These are phyloP conservation scores for Pectinophora gossypiella DNA, from an alignment of 1,140 invertebrate genomes.

Conservation along the genomic window DNA sequence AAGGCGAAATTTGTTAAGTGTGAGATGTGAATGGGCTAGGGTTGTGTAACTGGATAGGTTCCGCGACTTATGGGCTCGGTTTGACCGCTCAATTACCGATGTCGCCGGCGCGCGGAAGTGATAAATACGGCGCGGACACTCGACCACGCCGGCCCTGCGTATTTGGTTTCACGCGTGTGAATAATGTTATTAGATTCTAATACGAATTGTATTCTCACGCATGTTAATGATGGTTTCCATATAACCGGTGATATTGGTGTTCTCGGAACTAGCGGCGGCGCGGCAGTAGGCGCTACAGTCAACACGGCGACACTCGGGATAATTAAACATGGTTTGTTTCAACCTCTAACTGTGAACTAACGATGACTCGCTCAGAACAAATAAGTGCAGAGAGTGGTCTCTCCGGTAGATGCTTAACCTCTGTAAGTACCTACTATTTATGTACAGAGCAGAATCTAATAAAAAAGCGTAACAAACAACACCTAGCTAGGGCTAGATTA, in stretches of 20 bases:
- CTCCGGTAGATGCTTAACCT: too few relatives aligned
- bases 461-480: too few relatives aligned
- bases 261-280: conserved; percentile 33
- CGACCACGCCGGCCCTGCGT: not conserved
- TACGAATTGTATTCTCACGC: not conserved
- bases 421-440: too few relatives aligned
- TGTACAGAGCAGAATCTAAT: too few relatives aligned
- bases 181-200: not conserved
- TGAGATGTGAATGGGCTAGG: conserved; percentile 27
- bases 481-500: too few relatives aligned
- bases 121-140: conserved; percentile 34
- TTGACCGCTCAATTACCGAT: conserved; percentile 60
- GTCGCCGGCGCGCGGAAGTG: conserved; percentile 47
- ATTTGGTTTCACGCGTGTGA: not conserved
- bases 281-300: conserved; percentile 33
- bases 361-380: not conserved
- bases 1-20: not conserved
- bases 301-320: conserved; percentile 32
- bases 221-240: not conserved
- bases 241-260: conserved; percentile 10
- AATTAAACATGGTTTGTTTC: conserved; percentile 60
- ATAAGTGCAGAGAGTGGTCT: not conserved
- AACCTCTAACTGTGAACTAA: conserved; percentile 29
- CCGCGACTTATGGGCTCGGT: conserved; percentile 39
- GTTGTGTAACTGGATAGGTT: conserved; percentile 53